Percentiles rank a stretch among this genome's conserved stretches.
phyloP scores from a whole-genome alignment of 2,888 invertebrate genomes.

The Sialis fuliginosa region DNA sequence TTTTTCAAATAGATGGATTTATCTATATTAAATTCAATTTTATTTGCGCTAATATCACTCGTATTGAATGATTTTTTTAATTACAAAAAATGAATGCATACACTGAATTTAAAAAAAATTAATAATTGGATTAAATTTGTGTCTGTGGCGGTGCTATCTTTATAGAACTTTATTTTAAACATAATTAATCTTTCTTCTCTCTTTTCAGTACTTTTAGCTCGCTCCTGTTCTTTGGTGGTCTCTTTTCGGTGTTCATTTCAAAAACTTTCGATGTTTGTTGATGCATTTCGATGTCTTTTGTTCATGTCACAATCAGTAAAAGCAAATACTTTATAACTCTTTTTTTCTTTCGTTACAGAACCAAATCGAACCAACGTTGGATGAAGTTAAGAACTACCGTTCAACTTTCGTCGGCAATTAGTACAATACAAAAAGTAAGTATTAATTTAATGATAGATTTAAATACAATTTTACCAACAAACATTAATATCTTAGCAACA shows the following conservation, averaged over 20 bases:
- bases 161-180: no score
- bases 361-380: constrained; percentile 89
- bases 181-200: not conserved
- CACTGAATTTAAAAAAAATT: no score
- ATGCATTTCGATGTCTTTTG: not conserved
- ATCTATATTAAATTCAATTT: no score
- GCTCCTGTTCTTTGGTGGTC: not conserved
- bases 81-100: no score
- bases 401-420: constrained; percentile 73
- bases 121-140: no score
- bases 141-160: no score
- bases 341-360: constrained; percentile 36
- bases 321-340: constrained; percentile 6
- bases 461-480: no score
- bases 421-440: constrained; percentile 47
- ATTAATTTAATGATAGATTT: constrained; percentile 1
- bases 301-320: not conserved
- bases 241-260: not conserved
- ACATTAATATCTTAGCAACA: no score
- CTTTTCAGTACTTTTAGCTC: not conserved
- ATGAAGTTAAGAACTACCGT: constrained; percentile 90
- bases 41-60: no score
- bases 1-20: no score
- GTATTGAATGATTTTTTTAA: no score
- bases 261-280: not conserved